Evolutionary conservation across 2,113 vertebrate genomes (phyloP), one percentile per base, ranked within the genome.

Genomic region (Cettia cetti): DNA sequence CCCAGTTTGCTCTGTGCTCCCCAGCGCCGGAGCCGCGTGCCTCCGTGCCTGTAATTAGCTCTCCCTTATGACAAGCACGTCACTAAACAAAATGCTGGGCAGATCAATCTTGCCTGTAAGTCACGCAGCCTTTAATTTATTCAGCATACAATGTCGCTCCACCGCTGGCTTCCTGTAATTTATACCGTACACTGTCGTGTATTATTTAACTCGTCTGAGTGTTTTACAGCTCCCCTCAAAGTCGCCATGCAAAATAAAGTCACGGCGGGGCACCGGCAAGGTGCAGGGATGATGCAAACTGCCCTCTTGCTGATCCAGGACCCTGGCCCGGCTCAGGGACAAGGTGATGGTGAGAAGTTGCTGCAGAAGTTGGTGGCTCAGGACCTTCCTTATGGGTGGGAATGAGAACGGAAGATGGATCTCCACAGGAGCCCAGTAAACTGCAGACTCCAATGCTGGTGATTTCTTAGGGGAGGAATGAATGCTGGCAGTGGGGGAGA

Each of bases 101-200:
- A 89, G 94, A 97, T 93, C 94, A 90, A 94, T 96, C 94, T 82
- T 35, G 74, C 81, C 94, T 91, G 64, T 87, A 94, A 94, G 95
- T 94, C 96, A 94, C 71, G 94, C 96, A 97, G 92, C 90, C 95
- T 87, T 94, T 94, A 94, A 96, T 97, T 97, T 96, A 95, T 95
- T 96, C 96, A 84, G 92, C 92, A 95, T 91, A 96, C 93, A 96
- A 77, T 95, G 94, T 92, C 91, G 81, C 96, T 96, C 82, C 74
- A 69, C 93, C 2, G 56, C 93, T 70, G 96, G 45, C 90, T 95
- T 60, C 95, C 96, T 94, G 92, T 89, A 96, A 96, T 97, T 96
- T 96, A 96, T 81, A 93, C 96, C 90, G 61, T 94, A 95, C 92
- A 92, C 96, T 91, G 82, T 84, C 79, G 83, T 96, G 83, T 94